Evolutionary conservation across 2,113 vertebrate genomes (phyloP), one percentile per base, ranked within the genome.

Genomic region (Pelecanus crispus): DNA sequence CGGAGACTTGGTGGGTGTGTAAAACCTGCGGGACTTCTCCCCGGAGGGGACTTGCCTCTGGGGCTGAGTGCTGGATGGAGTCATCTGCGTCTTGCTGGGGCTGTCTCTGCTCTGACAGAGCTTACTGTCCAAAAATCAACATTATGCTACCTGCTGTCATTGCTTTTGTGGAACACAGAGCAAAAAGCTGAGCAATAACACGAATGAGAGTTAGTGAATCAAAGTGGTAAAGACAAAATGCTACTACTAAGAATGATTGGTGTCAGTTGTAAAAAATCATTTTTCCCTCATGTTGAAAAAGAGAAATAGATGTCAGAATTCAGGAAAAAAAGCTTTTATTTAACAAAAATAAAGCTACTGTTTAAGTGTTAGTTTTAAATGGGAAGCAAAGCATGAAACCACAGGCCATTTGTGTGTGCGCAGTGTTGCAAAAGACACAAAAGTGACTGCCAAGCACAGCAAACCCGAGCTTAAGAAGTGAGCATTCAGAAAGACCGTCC

Each of bases 301-400:
- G 61, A 94, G 80, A 92, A 86, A 75, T 87, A 80, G 34, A 91
- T 87, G 44, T 55, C n/a, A 79, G 61, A 87, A 96, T 79, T 93
- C 8, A 38, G n/a, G 47, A 71, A 82, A 81, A 91, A 75, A 7
- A 6, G 9, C 52, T 72, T 93, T 86, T 77, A 75, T 91, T 85
- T 94, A 92, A 88, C 86, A 95, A 95, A 97, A 97, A 96, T 95
- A 97, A 96, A 89, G 50, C 93, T 93, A 88, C 94, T 87, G 66
- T 95, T 94, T 52, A 92, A 96, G 66, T 91, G 66, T 96, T 93
- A 86, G 95, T 90, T 94, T 96, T 92, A 97, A 96, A 95, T 96
- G 87, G 75, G 82, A 97, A 94, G 80, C 88, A 94, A 95, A 89
- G 93, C 93, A 87, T 95, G 81, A 95, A 95, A 96, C 94, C 95